These are phyloP conservation scores for Rhingia rostrata DNA, from an alignment of 2,888 invertebrate genomes.

Conservation along the genomic window DNA sequence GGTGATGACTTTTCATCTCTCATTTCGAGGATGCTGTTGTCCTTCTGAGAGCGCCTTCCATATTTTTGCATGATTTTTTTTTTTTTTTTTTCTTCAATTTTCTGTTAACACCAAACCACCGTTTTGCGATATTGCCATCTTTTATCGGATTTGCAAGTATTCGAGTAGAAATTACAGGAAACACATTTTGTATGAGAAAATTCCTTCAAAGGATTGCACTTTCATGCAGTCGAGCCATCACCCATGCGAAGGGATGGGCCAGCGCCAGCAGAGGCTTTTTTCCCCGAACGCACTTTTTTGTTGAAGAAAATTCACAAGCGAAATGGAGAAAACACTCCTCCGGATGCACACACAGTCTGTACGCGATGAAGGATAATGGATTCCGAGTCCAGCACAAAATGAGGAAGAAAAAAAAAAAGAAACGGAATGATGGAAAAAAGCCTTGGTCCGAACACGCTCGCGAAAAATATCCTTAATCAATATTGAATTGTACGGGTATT, in stretches of 20 bases:
- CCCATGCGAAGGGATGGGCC: slow-evolving; percentile 71
- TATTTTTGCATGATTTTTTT: slow-evolving; percentile 58
- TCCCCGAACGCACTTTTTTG: slow-evolving; percentile 24
- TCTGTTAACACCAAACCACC: background rate
- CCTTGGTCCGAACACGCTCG: slow-evolving; percentile 65
- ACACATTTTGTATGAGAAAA: slow-evolving; percentile 49
- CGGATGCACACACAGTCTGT: slow-evolving; percentile 72
- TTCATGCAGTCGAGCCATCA: slow-evolving; percentile 56
- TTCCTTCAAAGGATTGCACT: slow-evolving; percentile 64
- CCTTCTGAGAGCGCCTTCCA: slow-evolving; percentile 69
- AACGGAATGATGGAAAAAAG: slow-evolving; percentile 15
- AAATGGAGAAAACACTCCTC: slow-evolving; percentile 26
- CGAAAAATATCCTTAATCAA: slow-evolving; percentile 72
- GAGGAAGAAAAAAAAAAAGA: slow-evolving; percentile 30
- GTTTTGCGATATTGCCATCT: slow-evolving; percentile 12
- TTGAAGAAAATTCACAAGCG: slow-evolving; percentile 20
- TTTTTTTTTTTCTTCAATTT: slow-evolving; percentile 26
- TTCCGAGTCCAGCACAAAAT: slow-evolving; percentile 57
- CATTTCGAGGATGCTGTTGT: slow-evolving; percentile 67
- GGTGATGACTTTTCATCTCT: slow-evolving; percentile 69
- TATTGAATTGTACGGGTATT: slow-evolving; percentile 69
- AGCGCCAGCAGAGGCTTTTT: slow-evolving; percentile 61
- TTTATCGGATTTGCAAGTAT: background rate
- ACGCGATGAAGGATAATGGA: slow-evolving; percentile 70
- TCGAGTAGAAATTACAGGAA: slow-evolving; percentile 10